Percentiles rank a stretch among this genome's conserved stretches.
These are phyloP conservation scores for Drosophila equinoxialis DNA, from an alignment of 1,140 invertebrate genomes.

Conservation along the genomic window DNA sequence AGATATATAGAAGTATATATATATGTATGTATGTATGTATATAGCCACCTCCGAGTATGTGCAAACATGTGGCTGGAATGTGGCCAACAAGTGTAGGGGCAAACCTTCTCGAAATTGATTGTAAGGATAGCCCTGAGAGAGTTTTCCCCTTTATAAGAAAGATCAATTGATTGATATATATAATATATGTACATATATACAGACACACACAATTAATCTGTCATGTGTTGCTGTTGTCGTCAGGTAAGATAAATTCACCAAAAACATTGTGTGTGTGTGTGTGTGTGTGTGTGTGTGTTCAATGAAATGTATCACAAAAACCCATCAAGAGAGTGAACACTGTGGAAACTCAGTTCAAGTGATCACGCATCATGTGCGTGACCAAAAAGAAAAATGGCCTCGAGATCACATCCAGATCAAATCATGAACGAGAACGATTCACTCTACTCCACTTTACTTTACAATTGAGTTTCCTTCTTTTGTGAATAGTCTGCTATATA, in stretches of 20 bases:
- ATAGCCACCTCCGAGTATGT: too few relatives aligned
- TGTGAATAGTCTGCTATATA: too few relatives aligned
- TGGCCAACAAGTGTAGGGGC: too few relatives aligned
- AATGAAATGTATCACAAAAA: conserved; percentile 7
- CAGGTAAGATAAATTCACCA: conserved; percentile 17
- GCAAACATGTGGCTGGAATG: too few relatives aligned
- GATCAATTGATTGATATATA: not conserved
- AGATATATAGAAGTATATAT: too few relatives aligned
- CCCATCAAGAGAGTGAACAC: conserved; percentile 13
- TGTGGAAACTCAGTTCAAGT: conserved; percentile 34
- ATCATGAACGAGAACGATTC: not conserved
- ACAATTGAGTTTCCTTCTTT: too few relatives aligned
- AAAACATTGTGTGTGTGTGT: not conserved
- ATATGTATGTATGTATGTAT: too few relatives aligned
- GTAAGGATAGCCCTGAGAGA: too few relatives aligned
- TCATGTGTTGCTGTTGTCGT: conserved; percentile 20
- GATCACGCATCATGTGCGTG: conserved; percentile 50
- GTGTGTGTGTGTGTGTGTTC: not conserved
- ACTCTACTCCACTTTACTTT: too few relatives aligned
- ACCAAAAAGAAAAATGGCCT: conserved; percentile 6
- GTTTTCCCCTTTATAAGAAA: too few relatives aligned
- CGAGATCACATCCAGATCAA: conserved; percentile 20
- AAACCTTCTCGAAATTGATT: too few relatives aligned
- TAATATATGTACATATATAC: not conserved
- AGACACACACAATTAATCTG: not conserved